Base-by-base conservation (phyloP, 2,888 invertebrate species). In the Notodonta ziczac region DNA sequence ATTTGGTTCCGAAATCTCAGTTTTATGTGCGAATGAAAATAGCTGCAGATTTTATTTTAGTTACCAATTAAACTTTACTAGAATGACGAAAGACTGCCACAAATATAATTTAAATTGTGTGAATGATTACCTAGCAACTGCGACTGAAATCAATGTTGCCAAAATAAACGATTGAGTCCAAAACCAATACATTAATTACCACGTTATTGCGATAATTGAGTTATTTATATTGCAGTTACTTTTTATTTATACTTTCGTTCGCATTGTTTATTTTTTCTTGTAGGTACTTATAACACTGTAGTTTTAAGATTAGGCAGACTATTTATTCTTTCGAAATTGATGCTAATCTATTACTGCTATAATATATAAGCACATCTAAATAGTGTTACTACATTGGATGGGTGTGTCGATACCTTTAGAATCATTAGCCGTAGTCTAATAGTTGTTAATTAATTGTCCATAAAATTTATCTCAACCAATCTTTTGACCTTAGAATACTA, bases 21-120 rank as follows among this genome's bases (percentile, higher is more conserved):
- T 54, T 54, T 54, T 54, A 54, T 54, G 14, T 13, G 9, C 35
- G 39, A 54, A 39, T 54, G 8, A 54, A 54, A 54, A 13, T 39
- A 39, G 54, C 24, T 32, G n/a, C 4, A 54, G n/a, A 54, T 54
- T 53, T 53, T 6, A n/a, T 39, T 54, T 6, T 8, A 10, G 54
- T 54, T 51, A 16, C 24, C 7, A 52, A 52, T 52, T 52, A 39
- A 39, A 39, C 39, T 4, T 54, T 12, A 54, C 12, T 10, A 39
- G 5, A 7, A n/a, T 35, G 35, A 35, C 8, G 4, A 9, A 39
- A 7, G 6, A 6, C 7, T 3, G 7, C n/a, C 14, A 39, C n/a
- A 54, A 54, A 24, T 24, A 24, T 39, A 54, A 54, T 46, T 5
- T 35, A 7, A 9, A 9, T 12, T 42, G 12, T 53, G 54, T 9